Conservation (phyloP, 2,888 invertebrate genomes). For the Chrysodeixis includens region DNA sequence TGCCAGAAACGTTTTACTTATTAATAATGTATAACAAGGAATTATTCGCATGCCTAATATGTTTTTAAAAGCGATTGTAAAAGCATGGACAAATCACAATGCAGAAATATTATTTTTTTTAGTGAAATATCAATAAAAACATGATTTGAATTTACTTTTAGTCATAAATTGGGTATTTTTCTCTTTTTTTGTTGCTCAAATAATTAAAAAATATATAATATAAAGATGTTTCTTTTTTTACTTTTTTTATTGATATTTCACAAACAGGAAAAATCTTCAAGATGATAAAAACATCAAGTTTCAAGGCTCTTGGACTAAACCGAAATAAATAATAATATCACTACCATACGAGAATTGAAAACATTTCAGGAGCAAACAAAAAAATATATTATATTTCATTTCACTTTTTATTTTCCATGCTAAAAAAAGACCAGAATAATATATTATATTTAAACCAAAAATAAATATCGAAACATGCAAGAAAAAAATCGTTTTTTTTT, state of each 20-base stretch:
- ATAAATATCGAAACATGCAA: conserved; percentile 36
- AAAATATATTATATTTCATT: background rate
- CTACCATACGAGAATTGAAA: conserved; percentile 40
- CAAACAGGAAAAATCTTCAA: conserved; percentile 19
- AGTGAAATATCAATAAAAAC: conserved; percentile 39
- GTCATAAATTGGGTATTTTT: no score
- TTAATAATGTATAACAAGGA: conserved; percentile 54
- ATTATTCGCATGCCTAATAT: conserved; percentile 70
- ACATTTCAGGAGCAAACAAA: conserved; percentile 43
- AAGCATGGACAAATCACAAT: conserved; percentile 65
- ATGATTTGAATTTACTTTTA: background rate
- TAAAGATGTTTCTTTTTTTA: background rate
- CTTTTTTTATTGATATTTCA: conserved; percentile 39
- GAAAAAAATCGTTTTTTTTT: no score
- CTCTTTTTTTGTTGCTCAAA: no score
- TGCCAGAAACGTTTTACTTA: conserved; percentile 66
- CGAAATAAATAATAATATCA: conserved; percentile 24
- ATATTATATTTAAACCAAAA: background rate
- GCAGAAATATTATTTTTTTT: conserved; percentile 31
- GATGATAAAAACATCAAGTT: conserved; percentile 26
- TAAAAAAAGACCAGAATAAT: no score
- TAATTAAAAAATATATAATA: no score
- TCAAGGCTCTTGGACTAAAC: conserved; percentile 45
- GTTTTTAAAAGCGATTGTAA: conserved; percentile 62
- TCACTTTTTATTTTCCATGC: no score